Evolutionary conservation across 2,113 vertebrate genomes (phyloP), one percentile per base, ranked within the genome.

Genomic region (Balaeniceps rex): DNA sequence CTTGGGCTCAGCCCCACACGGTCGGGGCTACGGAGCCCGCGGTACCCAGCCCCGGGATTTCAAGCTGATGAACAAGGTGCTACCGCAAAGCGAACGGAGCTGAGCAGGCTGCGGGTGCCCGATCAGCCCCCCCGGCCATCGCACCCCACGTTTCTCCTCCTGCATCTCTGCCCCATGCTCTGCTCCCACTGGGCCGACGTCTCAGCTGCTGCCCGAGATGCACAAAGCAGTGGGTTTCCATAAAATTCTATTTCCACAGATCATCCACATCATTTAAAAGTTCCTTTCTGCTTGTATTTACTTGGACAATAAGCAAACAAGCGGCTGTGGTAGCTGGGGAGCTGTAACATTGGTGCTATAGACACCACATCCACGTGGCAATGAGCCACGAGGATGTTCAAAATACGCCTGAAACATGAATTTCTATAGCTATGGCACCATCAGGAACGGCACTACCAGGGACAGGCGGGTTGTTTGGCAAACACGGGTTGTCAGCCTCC

Each of bases 21-120:
- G 6, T 44, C 4, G 1, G 10, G 25, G 36, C 40, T 47, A 4
- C 0, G 0, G 34, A 74, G 69, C 60, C 44, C 6, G 1, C 1
- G 4, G 15, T 28, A 22, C 38, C 34, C 54, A 68, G 40, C 47
- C 40, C 70, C 16, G 1, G 3, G 29, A 47, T 14, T 47, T 47
- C 15, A 26, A 63, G 54, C 38, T 12, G 34, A 21, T 10, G 23
- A 60, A 52, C 1, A 16, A 68, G 79, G 28, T 1, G 5, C 26
- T 13, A 19, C 33, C 4, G 0, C 44, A 34, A 60, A 52, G 36
- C 0, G 3, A 68, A 19, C 0, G 2, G 86, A 25, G n/a, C 57
- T 22, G 58, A 49, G n/a, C 19, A 25, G n/a, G 38, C 49, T 57
- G 40, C 3, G 5, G 58, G 77, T 55, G 55, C 34, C 47, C 1